Evolutionary conservation across 2,113 vertebrate species (phyloP).

Genomic region (Aleadryas rufinucha): DNA sequence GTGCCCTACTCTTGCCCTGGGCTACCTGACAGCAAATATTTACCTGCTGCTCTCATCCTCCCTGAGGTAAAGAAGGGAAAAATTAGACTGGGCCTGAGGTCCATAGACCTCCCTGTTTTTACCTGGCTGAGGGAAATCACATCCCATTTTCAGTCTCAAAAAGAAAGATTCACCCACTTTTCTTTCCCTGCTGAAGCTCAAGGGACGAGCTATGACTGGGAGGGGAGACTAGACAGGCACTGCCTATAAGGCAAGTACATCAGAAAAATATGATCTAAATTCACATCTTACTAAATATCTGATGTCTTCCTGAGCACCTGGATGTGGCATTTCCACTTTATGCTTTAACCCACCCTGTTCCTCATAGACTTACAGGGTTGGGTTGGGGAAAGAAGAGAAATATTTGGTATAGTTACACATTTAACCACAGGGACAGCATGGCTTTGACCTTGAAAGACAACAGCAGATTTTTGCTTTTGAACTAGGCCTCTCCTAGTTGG

Average conservation of each 20-base stretch:
- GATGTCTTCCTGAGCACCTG: background rate
- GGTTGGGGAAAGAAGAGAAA: background rate
- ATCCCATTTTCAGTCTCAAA: background rate
- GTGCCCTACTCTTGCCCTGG: background rate
- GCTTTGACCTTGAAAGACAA: background rate
- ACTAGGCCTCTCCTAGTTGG: background rate
- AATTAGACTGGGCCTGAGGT: background rate
- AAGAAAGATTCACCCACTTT: background rate
- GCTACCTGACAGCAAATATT: background rate
- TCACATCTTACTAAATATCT: background rate
- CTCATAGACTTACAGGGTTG: background rate
- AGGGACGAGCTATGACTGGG: background rate
- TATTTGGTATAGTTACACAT: background rate
- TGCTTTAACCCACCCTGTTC: background rate
- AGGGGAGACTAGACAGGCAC: background rate
- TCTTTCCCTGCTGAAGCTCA: background rate
- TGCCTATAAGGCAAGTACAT: background rate
- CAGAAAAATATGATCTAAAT: background rate
- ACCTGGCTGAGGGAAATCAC: background rate
- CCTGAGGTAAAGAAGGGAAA: background rate
- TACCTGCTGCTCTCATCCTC: background rate
- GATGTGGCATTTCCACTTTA: background rate
- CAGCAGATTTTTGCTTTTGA: background rate
- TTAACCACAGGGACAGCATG: background rate
- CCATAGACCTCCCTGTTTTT: background rate